Evolutionary conservation across 2,113 vertebrate species (phyloP).

Genomic region (Agapornis roseicollis): DNA sequence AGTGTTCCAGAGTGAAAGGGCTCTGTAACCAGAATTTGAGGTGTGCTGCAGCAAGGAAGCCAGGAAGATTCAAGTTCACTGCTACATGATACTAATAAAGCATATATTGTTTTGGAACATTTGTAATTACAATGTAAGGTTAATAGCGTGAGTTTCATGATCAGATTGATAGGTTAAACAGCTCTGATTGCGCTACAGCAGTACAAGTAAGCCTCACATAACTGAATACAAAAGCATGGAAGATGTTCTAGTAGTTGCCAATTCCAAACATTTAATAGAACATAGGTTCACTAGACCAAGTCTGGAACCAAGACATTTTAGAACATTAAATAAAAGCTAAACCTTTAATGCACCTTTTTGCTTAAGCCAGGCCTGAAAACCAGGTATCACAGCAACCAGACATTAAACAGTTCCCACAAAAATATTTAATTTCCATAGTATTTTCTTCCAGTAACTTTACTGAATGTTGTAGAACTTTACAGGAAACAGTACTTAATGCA

Average conservation of each 20-base stretch:
- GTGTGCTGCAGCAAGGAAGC: not conserved
- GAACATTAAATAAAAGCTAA: not conserved
- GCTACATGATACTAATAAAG: not conserved
- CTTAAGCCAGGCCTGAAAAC: constrained; percentile 6
- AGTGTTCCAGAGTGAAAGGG: not conserved
- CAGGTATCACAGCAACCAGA: constrained; percentile 47
- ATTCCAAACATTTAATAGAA: constrained; percentile 72
- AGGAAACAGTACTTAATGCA: constrained; percentile 50
- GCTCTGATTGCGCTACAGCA: not conserved
- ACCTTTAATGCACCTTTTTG: constrained; percentile 17
- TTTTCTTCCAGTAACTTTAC: constrained; percentile 44
- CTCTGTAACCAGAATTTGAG: not conserved
- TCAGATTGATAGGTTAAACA: not conserved
- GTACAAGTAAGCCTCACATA: not conserved
- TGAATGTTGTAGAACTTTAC: constrained; percentile 57
- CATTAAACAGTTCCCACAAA: constrained; percentile 56
- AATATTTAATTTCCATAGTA: constrained; percentile 61
- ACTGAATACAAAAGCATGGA: constrained; percentile 41
- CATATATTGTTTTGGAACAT: not conserved
- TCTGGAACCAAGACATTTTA: constrained; percentile 25
- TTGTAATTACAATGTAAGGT: not conserved
- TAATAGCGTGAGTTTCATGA: not conserved
- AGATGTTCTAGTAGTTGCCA: constrained; percentile 62
- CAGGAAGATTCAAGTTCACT: not conserved
- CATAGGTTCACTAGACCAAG: constrained; percentile 14